Base-by-base conservation (phyloP, 2,888 invertebrate genomes). In the Cephonodes hylas region DNA sequence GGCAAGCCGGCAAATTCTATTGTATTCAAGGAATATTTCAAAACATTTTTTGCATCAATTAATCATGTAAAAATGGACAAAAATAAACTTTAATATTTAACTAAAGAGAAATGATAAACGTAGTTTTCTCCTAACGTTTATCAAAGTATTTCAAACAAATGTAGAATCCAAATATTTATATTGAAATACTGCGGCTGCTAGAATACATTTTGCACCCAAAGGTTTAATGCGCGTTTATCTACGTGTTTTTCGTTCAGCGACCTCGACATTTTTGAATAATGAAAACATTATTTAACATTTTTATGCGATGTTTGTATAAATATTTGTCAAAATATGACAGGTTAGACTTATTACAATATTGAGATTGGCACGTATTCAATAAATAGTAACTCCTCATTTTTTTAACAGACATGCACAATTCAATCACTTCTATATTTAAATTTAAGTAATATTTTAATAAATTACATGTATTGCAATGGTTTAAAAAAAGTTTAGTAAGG, bases 351-450 rank as follows among this genome's bases (percentile, higher is more conserved):
- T 48, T 60, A 48, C n/a, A 23, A 48, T 53, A 27, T 27, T 53
- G 48, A 53, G 27, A 53, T 53, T 27, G 22, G 42, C 34, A 38
- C 23, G 57, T 62, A 53, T 62, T 60, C 46, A 46, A 56, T 38
- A 38, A 20, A 58, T 22, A 8, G 34, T 22, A 58, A 15, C 22
- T 42, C 15, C n/a, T 22, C 22, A 63, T 34, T 60, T 38, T 23
- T 23, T n/a, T 38, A n/a, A 53, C 27, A 8, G 3, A 18, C 8
- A 18, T 15, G 18, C 25, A 6, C 8, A 13, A n/a, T 2, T n/a
- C 13, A 13, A 6, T 53, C 8, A 27, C 27, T 53, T 18, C 44
- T 44, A 7, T 22, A 20, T 5, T 25, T 25, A 7, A 13, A n/a
- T 7, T 25, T 25, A 48, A 3, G 25, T 8, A 6, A 25, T 25